Percentiles rank a stretch among this genome's conserved stretches.
Conservation (phyloP, 2,797 vertebrate genomes). For the Hydrolagus colliei region DNA sequence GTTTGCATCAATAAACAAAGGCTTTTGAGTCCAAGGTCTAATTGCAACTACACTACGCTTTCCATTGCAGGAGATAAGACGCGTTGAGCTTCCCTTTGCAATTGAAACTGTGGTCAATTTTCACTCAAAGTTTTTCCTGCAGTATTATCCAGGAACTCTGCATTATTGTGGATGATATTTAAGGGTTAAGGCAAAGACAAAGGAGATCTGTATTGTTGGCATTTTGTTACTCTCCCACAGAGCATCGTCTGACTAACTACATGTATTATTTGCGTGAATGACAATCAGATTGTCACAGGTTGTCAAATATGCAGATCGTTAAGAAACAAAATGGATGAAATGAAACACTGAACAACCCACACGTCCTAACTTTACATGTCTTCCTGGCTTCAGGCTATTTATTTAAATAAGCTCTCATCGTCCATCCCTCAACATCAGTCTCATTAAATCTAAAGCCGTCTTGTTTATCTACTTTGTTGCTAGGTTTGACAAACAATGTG, state of each 20-base stretch:
- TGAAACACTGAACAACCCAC: neutral
- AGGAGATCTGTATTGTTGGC: neutral
- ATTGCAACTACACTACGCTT: neutral
- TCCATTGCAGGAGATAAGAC: neutral
- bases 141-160: neutral
- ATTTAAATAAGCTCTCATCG: neutral
- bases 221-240: neutral
- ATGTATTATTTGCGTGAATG: neutral
- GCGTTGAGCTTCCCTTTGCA: neutral
- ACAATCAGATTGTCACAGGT: neutral
- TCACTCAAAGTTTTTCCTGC: neutral
- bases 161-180: neutral
- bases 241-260: neutral
- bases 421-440: neutral
- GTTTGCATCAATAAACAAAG: neutral
- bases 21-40: neutral
- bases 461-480: conserved; percentile 9
- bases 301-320: neutral
- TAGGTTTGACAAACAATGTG: neutral
- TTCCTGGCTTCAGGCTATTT: neutral
- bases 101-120: neutral
- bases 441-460: neutral
- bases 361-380: neutral
- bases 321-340: neutral
- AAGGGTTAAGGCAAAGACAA: neutral